A percentile compares a stretch with the other conserved stretches of the same genome.
Conservation (phyloP, 2,113 vertebrate genomes). For the Bothrops jararaca region DNA sequence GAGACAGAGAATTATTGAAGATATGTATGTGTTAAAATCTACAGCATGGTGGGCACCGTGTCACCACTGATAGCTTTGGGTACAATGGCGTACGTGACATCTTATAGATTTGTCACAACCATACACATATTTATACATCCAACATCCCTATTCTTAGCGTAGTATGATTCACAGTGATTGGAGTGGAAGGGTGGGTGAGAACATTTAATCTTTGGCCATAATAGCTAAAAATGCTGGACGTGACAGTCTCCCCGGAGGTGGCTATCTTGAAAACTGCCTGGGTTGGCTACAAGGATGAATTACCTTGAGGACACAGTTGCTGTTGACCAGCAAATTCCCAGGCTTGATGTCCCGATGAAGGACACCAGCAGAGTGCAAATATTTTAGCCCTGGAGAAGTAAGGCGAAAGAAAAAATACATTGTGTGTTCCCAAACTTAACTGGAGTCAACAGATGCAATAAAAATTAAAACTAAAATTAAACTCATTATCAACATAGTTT, state of each 20-base stretch:
- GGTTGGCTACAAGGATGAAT: background rate
- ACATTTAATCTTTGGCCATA: background rate
- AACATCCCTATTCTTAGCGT: background rate
- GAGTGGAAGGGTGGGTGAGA: background rate
- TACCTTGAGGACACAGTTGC: conserved; percentile 83
- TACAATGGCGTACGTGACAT: background rate
- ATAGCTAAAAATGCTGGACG: background rate
- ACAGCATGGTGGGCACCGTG: background rate
- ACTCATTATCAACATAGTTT: background rate
- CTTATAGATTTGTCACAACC: background rate
- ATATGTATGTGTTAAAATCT: background rate
- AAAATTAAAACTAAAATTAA: background rate
- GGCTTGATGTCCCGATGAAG: conserved; percentile 83
- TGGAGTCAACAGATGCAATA: background rate
- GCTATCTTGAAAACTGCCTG: background rate
- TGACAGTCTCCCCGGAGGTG: background rate
- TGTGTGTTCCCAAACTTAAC: too few species aligned
- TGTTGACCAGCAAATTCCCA: conserved; percentile 82
- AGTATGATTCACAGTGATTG: background rate
- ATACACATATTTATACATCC: background rate
- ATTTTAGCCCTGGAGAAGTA: conserved; percentile 72
- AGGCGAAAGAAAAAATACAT: background rate
- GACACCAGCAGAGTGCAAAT: conserved; percentile 79
- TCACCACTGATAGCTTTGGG: background rate
- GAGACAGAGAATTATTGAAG: background rate